phyloP scores from a whole-genome alignment of 2,888 invertebrate species.

The Gryllus longicercus region DNA sequence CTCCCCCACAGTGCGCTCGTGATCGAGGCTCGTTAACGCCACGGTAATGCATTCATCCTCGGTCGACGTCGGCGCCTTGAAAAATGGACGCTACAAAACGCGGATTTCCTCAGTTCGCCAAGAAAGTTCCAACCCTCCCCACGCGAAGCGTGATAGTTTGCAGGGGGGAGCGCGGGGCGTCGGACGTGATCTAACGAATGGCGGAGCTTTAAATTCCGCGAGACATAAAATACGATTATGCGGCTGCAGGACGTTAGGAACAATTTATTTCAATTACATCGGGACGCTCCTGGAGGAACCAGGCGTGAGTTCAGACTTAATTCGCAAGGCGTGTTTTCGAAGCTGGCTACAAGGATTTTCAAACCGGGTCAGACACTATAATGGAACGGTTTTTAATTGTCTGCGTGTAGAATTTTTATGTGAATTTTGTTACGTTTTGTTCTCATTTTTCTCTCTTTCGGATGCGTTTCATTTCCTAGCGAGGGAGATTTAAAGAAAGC shows the following conservation, averaged over 20 bases:
- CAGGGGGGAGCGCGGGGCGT: not conserved
- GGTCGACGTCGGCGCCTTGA: not conserved
- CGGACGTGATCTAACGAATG: not conserved
- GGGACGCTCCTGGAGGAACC: not conserved
- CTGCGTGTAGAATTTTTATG: not conserved
- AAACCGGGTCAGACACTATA: not conserved
- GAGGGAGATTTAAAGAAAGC: no score
- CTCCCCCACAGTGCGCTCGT: not conserved
- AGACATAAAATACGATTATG: constrained; percentile 17
- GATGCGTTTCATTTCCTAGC: not conserved
- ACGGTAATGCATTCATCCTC: not conserved
- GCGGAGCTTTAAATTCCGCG: not conserved
- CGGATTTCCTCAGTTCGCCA: not conserved
- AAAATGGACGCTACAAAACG: constrained; percentile 1
- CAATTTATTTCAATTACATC: not conserved
- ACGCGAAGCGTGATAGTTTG: not conserved
- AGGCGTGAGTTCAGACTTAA: not conserved
- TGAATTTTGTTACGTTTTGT: not conserved
- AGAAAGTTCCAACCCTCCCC: not conserved
- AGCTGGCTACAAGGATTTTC: not conserved
- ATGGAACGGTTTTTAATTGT: not conserved
- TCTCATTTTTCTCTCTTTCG: not conserved
- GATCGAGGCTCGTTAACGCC: not conserved
- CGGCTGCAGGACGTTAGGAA: constrained; percentile 1
- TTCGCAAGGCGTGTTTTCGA: not conserved